A percentile compares a stretch with the other conserved stretches of the same genome.
These are phyloP conservation scores for Priocnemis perturbator DNA, from an alignment of 2,888 invertebrate genomes.

Conservation along the genomic window DNA sequence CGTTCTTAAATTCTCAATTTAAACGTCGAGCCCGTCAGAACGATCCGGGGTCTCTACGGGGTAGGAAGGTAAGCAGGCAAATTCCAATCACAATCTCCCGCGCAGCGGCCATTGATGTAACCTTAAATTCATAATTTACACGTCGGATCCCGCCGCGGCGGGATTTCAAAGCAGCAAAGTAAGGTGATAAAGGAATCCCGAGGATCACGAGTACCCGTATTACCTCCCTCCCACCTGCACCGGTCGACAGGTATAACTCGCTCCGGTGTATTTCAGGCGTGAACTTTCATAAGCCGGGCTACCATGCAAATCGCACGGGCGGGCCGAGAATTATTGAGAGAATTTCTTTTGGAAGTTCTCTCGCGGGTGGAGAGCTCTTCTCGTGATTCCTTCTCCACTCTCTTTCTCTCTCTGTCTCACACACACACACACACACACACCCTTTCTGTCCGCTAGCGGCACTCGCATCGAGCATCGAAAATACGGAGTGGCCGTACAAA, in stretches of 20 bases:
- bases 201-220: slow-evolving; percentile 4
- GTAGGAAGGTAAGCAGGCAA: too few relatives aligned
- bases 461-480: slow-evolving; percentile 34
- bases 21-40: too few relatives aligned
- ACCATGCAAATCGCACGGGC: slow-evolving; percentile 25
- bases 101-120: too few relatives aligned
- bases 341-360: slow-evolving; percentile 35
- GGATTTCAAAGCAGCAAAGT: not conserved
- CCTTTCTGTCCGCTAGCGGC: not conserved
- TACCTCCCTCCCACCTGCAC: slow-evolving; percentile 1
- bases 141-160: too few relatives aligned
- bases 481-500: slow-evolving; percentile 20
- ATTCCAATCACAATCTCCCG: too few relatives aligned
- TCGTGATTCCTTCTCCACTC: slow-evolving; percentile 16
- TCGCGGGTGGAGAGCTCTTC: slow-evolving; percentile 1
- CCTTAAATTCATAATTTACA: too few relatives aligned
- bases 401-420: not conserved
- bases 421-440: too few relatives aligned
- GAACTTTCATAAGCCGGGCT: slow-evolving; percentile 33
- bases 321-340: slow-evolving; percentile 45
- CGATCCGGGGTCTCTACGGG: too few relatives aligned
- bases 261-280: slow-evolving; percentile 10
- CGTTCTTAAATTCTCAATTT: too few relatives aligned
- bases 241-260: slow-evolving; percentile 23
- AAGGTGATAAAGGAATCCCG: slow-evolving; percentile 10